Base-by-base conservation (phyloP, 2,888 invertebrate species). In the Apocheima hispidaria region DNA sequence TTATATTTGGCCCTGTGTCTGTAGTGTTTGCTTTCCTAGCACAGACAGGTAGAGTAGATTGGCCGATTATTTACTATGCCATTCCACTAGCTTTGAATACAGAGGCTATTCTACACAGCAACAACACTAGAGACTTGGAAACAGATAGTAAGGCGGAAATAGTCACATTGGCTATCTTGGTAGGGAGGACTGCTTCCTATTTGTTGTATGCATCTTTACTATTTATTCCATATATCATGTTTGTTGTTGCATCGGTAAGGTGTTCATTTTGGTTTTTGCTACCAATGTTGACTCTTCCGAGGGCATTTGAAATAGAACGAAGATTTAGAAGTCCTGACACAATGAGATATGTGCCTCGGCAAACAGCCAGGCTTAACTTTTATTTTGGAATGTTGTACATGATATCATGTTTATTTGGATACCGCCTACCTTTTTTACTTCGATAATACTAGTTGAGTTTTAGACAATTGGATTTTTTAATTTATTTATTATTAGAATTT, bases 101-200 rank as follows among this genome's bases (percentile, higher is more conserved):
- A 1, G 99, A 98, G 86, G 98, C 98, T 50, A 98, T 99, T 78
- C 92, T 99, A 59, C 99, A 99, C 83, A 97, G 98, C 78, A 99
- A 99, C 83, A 99, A 99, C 83, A 98, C 98, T 0, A 94, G 98
- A 70, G 98, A 99, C 89, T 94, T 97, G 71, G 97, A 98, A 78
- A 95, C 95, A 61, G 99, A 99, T 81, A 94, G 95, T 65, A 95
- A 95, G 82, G 98, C 97, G 48, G 98, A 98, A 66, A 98, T 98
- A 76, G 98, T 99, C 0, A 99, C 99, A 14, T 89, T 99, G 74
- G 98, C 99, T n/a, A 98, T 99, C 79, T 88, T 98, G 54, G 96
- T 99, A 69, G 99, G 99, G 20, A 96, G 96, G 78, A 97, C 97
- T 36, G 96, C 97, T 65, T 98, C 99, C 5, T 98, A 98, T 87